A percentile compares a stretch with the other conserved stretches of the same genome.
Evolutionary conservation across 2,797 vertebrate genomes (phyloP).

Genomic region (Lutjanus argentimaculatus): DNA sequence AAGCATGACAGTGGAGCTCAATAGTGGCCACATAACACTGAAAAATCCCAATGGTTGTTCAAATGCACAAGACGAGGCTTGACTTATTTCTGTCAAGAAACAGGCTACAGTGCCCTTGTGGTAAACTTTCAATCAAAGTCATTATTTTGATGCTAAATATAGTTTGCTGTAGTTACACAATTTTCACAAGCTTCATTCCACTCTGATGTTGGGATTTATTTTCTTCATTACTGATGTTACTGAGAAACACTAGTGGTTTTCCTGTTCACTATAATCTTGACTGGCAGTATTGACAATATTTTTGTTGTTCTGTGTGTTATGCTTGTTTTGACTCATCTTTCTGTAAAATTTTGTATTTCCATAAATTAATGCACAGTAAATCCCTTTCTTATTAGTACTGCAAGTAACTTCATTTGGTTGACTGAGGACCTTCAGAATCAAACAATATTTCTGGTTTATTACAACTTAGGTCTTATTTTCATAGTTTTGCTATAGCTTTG

Average conservation of each 20-base stretch:
- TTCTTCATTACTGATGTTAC: neutral
- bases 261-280: neutral
- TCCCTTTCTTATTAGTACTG: neutral
- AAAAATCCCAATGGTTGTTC: conserved; percentile 31
- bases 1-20: conserved; percentile 75
- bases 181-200: neutral
- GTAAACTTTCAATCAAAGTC: neutral
- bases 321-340: neutral
- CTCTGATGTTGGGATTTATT: neutral
- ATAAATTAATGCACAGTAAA: neutral
- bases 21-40: conserved; percentile 39
- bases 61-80: conserved; percentile 13
- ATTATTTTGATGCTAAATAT: neutral
- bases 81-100: conserved; percentile 19
- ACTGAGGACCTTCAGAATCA: neutral
- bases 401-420: neutral
- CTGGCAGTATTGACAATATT: neutral
- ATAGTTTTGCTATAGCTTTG: neutral
- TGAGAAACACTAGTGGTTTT: neutral
- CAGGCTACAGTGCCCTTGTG: neutral
- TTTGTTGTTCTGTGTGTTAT: neutral
- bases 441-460: too few relatives aligned
- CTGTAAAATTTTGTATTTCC: neutral
- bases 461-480: neutral
- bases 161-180: neutral